Percentiles rank a stretch among this genome's conserved stretches.
phyloP scores from a whole-genome alignment of 2,113 vertebrate species.

The Sander lucioperca region DNA sequence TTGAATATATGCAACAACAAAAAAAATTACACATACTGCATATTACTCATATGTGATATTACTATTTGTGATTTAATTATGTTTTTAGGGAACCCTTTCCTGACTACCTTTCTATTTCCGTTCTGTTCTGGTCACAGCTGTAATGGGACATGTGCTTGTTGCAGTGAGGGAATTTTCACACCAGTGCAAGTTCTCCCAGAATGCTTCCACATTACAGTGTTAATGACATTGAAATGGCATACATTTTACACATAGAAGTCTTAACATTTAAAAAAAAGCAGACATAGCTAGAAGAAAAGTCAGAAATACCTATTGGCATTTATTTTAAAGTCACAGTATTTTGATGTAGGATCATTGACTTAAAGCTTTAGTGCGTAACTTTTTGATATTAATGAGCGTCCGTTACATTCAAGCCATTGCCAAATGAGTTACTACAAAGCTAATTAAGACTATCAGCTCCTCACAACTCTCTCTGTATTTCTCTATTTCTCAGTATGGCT shows the following conservation, averaged over 20 bases:
- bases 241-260: not conserved
- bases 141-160: conserved; percentile 20
- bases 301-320: not conserved
- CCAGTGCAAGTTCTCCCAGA: not conserved
- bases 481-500: too few relatives aligned
- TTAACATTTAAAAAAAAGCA: not conserved
- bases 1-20: conserved; percentile 10
- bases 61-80: not conserved
- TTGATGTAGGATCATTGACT: not conserved
- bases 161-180: conserved; percentile 27
- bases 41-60: not conserved
- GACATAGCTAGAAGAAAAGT: not conserved
- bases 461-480: too few relatives aligned
- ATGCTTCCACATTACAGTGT: not conserved
- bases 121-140: not conserved
- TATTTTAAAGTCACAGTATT: not conserved
- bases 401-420: too few relatives aligned
- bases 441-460: too few relatives aligned
- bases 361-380: too few relatives aligned
- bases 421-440: too few relatives aligned
- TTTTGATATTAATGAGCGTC: too few relatives aligned
- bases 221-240: not conserved
- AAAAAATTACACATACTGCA: not conserved
- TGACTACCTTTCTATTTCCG: not conserved
- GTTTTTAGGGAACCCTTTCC: not conserved